A percentile compares a stretch with the other conserved stretches of the same genome.
Evolutionary conservation across 1,140 invertebrate genomes (phyloP).

Genomic region (Choristoneura fumiferana): DNA sequence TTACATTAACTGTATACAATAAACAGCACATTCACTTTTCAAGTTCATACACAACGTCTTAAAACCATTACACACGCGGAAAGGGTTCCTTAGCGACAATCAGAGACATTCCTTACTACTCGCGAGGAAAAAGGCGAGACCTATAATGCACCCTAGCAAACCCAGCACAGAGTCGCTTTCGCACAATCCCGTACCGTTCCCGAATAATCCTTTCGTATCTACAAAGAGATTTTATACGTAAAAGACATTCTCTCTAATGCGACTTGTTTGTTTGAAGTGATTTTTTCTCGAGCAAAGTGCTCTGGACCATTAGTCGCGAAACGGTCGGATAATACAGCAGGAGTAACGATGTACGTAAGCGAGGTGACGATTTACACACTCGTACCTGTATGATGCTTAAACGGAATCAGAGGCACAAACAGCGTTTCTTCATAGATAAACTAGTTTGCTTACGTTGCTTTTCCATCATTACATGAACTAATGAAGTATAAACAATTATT

Average conservation of each 20-base stretch:
- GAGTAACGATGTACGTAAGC: constrained; percentile 5
- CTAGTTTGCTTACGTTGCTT: no score
- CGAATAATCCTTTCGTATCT: constrained; percentile 16
- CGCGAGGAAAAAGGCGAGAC: no score
- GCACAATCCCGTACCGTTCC: background rate
- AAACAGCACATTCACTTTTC: background rate
- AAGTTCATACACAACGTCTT: constrained; percentile 1
- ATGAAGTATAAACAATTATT: no score
- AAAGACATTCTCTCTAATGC: constrained; percentile 16
- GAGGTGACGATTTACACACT: no score
- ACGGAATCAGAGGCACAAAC: no score
- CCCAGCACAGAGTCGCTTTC: background rate
- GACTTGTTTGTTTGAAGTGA: constrained; percentile 18
- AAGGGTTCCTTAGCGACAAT: background rate
- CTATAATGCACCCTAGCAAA: background rate
- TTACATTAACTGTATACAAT: background rate
- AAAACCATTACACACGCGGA: constrained; percentile 6
- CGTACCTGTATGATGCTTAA: no score
- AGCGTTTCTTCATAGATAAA: no score
- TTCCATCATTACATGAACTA: no score
- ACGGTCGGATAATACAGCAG: background rate
- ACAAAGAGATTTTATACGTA: constrained; percentile 18
- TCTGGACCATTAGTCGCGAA: constrained; percentile 5
- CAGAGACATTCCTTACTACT: background rate
- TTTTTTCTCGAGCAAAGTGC: constrained; percentile 18